Evolutionary conservation across 2,797 vertebrate genomes (phyloP), one percentile per base, ranked within the genome.

Genomic region (Anguilla pacifica): DNA sequence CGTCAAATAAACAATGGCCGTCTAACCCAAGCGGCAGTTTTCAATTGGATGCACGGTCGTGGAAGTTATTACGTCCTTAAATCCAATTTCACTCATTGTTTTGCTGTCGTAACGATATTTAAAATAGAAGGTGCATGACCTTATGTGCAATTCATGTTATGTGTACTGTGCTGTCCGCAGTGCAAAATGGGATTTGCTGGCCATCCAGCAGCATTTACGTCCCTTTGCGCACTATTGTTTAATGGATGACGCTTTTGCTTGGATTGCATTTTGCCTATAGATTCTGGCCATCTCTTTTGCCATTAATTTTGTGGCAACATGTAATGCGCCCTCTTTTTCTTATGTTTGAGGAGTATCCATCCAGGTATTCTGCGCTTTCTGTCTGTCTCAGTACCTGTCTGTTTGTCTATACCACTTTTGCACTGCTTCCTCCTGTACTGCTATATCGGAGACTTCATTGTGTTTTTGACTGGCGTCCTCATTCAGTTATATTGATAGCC

Each of bases 141-240:
- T 28, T 25, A 67, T 39, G 39, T 35, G 70, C 39, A 22, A 31
- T 74, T 35, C 4, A 77, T 43, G 15, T 43, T 22, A 51, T 81
- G 43, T 49, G 46, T 81, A 81, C 77, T 49, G 22, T 81, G 49
- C 77, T 49, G 77, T 49, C 77, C 77, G 43, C 77, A 81, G 77
- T 81, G 77, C 77, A 43, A 46, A 81, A 81, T 19, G 19, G 43
- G 43, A 51, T n/a, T 7, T 7, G 22, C 77, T 81, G 77, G 6
- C 2, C 43, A 25, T 81, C 25, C 43, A 25, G 17, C 72, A 77
- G 31, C 35, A 77, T 77, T 35, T 19, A 77, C 13, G 31, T 49
- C 22, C 39, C 3, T 6, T 49, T 49, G 5, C 5, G 22, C 74
- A 46, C 5, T 49, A 6, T 81, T 49, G 5, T 49, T 46, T 25